Conservation (phyloP, 1,140 invertebrate genomes). For the Gryllus bimaculatus region DNA sequence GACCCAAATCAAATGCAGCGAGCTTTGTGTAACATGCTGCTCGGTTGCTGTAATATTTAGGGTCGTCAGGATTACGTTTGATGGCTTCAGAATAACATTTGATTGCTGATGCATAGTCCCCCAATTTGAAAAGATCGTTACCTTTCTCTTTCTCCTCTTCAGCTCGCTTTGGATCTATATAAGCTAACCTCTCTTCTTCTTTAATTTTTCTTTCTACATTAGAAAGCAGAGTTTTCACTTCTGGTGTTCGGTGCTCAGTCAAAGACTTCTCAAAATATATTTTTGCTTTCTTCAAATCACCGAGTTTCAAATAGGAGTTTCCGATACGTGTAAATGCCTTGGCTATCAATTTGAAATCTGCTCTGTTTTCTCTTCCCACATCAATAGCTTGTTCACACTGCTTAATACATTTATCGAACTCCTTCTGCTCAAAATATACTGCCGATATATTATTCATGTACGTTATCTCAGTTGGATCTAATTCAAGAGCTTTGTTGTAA, state of each 20-base stretch:
- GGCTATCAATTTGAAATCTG: constrained; percentile 94
- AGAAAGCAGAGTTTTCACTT: constrained; percentile 75
- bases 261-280: constrained; percentile 93
- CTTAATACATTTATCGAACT: constrained; percentile 86
- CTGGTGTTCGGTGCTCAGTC: constrained; percentile 92
- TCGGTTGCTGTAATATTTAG: constrained; percentile 94
- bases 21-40: constrained; percentile 97
- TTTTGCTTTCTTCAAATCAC: constrained; percentile 77
- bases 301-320: constrained; percentile 38
- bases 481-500: constrained; percentile 82
- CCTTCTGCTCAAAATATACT: constrained; percentile 92
- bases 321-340: constrained; percentile 85
- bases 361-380: constrained; percentile 89
- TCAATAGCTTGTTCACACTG: constrained; percentile 91
- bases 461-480: constrained; percentile 88
- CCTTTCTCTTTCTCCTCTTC: constrained; percentile 92
- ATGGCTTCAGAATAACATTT: constrained; percentile 96
- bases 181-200: constrained; percentile 81
- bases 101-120: constrained; percentile 88
- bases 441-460: constrained; percentile 92
- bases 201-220: constrained; percentile 73
- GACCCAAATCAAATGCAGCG: constrained; percentile 90
- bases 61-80: constrained; percentile 90
- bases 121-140: constrained; percentile 65
- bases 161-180: constrained; percentile 86